Evolutionary conservation across 2,113 vertebrate species (phyloP).

Genomic region (Odontesthes bonariensis): DNA sequence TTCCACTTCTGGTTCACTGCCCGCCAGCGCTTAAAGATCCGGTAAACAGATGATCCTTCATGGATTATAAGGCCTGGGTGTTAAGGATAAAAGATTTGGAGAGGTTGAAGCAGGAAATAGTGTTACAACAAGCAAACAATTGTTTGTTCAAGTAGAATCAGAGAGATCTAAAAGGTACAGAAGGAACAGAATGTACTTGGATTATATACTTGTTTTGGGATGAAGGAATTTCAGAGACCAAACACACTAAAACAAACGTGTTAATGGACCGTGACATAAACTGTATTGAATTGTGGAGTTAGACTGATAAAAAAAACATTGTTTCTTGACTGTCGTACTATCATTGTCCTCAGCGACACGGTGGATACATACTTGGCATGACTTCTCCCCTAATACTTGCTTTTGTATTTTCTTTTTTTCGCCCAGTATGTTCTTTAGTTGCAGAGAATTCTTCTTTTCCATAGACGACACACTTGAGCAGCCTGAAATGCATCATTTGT

Average conservation of each 20-base stretch:
- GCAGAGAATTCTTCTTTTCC: too few relatives aligned
- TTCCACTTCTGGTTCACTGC: slow-evolving; percentile 93
- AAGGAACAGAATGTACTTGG: slow-evolving; percentile 18
- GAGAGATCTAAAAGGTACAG: slow-evolving; percentile 14
- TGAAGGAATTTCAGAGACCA: not conserved
- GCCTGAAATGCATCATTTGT: too few relatives aligned
- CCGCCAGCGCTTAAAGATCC: slow-evolving; percentile 92
- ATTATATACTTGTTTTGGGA: slow-evolving; percentile 16
- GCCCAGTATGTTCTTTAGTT: too few relatives aligned
- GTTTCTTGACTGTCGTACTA: too few relatives aligned
- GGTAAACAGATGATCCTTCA: slow-evolving; percentile 91
- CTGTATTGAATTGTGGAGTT: too few relatives aligned
- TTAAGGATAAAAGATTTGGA: slow-evolving; percentile 37
- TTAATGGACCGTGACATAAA: too few relatives aligned
- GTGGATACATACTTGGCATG: not conserved
- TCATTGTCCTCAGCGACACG: not conserved
- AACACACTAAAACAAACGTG: not conserved
- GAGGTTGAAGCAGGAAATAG: slow-evolving; percentile 20
- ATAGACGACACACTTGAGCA: too few relatives aligned
- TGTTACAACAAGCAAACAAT: slow-evolving; percentile 44
- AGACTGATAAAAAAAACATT: too few relatives aligned
- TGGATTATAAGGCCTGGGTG: slow-evolving; percentile 87
- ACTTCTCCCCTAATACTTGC: not conserved
- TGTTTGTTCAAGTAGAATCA: slow-evolving; percentile 42
- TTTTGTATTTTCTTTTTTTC: not conserved